These are phyloP conservation scores for Smittia aterrima DNA, from an alignment of 2,888 invertebrate genomes.

Conservation along the genomic window DNA sequence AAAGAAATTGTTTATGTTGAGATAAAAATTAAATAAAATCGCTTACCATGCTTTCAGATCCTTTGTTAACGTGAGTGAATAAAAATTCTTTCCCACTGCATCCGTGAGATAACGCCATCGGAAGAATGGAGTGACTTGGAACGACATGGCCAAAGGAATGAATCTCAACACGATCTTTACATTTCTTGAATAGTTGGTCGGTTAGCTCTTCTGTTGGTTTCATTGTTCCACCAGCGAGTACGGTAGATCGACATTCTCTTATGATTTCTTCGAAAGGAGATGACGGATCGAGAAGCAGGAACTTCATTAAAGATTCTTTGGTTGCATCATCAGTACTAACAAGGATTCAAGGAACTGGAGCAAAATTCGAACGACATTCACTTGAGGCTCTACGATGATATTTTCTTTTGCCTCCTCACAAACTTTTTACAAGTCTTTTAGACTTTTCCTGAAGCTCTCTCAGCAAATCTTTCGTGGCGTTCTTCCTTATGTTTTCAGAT, in stretches of 20 bases:
- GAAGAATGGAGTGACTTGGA: conserved; percentile 76
- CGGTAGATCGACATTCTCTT: conserved; percentile 69
- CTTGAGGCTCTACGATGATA: conserved; percentile 44
- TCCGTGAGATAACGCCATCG: conserved; percentile 71
- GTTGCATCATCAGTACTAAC: conserved; percentile 59
- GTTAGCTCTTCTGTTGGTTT: conserved; percentile 87
- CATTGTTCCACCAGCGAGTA: conserved; percentile 98
- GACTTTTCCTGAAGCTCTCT: conserved; percentile 52
- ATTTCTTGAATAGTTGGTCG: conserved; percentile 66
- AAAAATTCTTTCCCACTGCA: conserved; percentile 69
- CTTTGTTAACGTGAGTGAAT: conserved; percentile 71
- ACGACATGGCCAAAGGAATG: conserved; percentile 93
- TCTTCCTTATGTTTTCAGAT: background rate
- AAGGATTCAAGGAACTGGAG: conserved; percentile 73
- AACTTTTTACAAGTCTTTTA: too few relatives aligned
- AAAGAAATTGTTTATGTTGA: conserved; percentile 26
- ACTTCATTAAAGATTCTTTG: conserved; percentile 61
- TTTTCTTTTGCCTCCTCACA: conserved; percentile 53
- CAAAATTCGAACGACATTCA: conserved; percentile 52
- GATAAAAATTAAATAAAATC: too few relatives aligned
- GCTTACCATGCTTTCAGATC: conserved; percentile 62
- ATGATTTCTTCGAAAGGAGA: conserved; percentile 80
- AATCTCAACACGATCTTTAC: conserved; percentile 61
- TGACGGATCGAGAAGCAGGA: conserved; percentile 82
- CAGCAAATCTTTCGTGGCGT: conserved; percentile 42